These are phyloP conservation scores for Mohoua ochrocephala DNA, from an alignment of 2,113 vertebrate species.

Conservation along the genomic window DNA sequence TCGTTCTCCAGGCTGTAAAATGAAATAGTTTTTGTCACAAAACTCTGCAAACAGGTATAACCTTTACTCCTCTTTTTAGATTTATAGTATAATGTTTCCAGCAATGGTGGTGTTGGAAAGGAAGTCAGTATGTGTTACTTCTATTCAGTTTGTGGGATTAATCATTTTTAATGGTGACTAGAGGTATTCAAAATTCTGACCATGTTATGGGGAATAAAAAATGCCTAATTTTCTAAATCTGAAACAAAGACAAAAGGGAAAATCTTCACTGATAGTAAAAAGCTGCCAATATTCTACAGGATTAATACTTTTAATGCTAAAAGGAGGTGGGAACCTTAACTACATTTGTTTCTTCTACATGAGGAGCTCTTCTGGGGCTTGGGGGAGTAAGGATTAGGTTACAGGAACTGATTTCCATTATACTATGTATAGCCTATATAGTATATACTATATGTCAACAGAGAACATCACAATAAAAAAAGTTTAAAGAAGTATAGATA, in stretches of 20 bases:
- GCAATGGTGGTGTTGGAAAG: neutral
- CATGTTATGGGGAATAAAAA: neutral
- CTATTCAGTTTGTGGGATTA: neutral
- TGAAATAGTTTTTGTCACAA: neutral
- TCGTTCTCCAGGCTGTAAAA: slow-evolving; percentile 78
- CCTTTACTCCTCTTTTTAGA: neutral
- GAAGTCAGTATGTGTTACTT: neutral
- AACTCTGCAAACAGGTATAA: neutral
- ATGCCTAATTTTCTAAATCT: neutral
- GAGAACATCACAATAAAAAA: accelerated
- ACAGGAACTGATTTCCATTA: neutral
- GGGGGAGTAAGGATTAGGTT: accelerated
- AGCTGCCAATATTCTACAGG: accelerated
- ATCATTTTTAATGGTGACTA: neutral
- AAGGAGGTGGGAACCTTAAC: neutral
- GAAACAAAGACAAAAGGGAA: neutral
- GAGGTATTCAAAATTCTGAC: neutral
- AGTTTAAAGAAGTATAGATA: accelerated
- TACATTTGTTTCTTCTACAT: neutral
- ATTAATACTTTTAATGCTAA: neutral
- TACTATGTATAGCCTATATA: neutral
- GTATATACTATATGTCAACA: neutral
- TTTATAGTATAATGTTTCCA: neutral
- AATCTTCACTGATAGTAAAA: neutral
- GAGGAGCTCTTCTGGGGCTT: neutral